Base-by-base conservation (phyloP, 2,113 vertebrate genomes). In the Scophthalmus maximus region DNA sequence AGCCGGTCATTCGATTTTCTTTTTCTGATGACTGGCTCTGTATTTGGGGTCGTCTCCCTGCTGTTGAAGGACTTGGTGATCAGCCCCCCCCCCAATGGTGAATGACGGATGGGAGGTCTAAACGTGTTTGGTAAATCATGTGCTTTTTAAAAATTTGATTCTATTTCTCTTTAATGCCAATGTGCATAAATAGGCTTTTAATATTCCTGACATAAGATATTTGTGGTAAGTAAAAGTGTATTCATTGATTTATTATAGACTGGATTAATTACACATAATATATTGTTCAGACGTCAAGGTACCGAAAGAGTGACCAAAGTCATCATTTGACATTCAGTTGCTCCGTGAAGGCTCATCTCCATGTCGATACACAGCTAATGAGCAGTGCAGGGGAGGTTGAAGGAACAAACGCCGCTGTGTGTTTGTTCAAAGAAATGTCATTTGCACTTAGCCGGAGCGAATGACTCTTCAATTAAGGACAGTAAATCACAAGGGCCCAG, bases 291-390 rank as follows among this genome's bases (percentile, higher is more conserved):
- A 44, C 6, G n/a, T 38, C 5, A 17, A 15, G 36, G 17, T 3
- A 15, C 36, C 17, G 36, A 40, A 11, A 40, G 17, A 40, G 17
- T 40, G 36, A 44, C 42, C 5, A 17, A 15, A n/a, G 18, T 44
- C 8, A 44, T 20, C 15, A 44, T 44, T 44, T 1, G 42, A n/a
- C 17, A n/a, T 44, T 44, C 42, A 18, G 18, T n/a, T n/a, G 18
- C 18, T 44, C 18, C 1, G 7, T n/a, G 46, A 52, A 55, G 50
- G 47, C 8, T 20, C 11, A 67, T 36, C 3, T 14, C 50, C 10
- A n/a, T 34, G 27, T 62, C 23, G n/a, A 23, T 26, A 20, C 7
- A 12, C n/a, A 52, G 66, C 56, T 59, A 64, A 76, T 68, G 47
- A 44, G 57, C 57, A 34, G 46, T 50, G 29, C 11, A 0, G 44